phyloP scores from a whole-genome alignment of 2,888 invertebrate species.

The Drosophila recens region DNA sequence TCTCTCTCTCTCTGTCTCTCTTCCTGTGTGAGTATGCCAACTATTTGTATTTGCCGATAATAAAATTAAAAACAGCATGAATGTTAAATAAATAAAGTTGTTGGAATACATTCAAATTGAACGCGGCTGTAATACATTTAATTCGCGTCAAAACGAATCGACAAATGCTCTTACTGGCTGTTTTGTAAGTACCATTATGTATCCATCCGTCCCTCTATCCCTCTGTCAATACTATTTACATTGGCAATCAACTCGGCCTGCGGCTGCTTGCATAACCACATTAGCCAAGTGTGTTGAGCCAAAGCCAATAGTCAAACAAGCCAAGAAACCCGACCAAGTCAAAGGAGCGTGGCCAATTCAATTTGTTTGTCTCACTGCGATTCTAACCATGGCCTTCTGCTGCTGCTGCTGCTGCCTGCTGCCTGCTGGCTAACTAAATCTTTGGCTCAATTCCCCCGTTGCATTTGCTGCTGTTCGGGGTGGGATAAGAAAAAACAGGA shows the following conservation, averaged over 20 bases:
- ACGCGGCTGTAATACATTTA: slow-evolving; percentile 4
- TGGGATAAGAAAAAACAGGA: not conserved
- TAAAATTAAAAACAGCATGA: slow-evolving; percentile 67
- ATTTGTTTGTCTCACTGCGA: slow-evolving; percentile 73
- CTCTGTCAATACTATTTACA: slow-evolving; percentile 65
- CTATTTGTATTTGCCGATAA: slow-evolving; percentile 38
- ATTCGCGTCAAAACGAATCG: slow-evolving; percentile 1
- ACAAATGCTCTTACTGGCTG: not conserved
- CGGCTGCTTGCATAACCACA: slow-evolving; percentile 72
- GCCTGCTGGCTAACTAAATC: slow-evolving; percentile 42
- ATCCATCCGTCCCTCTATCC: slow-evolving; percentile 2
- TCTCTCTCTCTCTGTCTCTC: not conserved
- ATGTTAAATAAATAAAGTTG: slow-evolving; percentile 41
- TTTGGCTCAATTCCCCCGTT: slow-evolving; percentile 67
- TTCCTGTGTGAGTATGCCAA: not conserved
- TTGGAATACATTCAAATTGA: slow-evolving; percentile 34
- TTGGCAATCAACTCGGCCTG: slow-evolving; percentile 61
- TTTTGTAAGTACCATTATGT: not conserved
- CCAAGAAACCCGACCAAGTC: slow-evolving; percentile 26
- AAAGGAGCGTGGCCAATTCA: slow-evolving; percentile 68
- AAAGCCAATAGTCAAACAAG: slow-evolving; percentile 48
- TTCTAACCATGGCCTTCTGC: slow-evolving; percentile 27
- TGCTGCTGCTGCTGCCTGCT: slow-evolving; percentile 23
- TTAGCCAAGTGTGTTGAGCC: slow-evolving; percentile 56
- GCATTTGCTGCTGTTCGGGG: slow-evolving; percentile 58